Percentiles rank a stretch among this genome's conserved stretches.
These are phyloP conservation scores for Diarsia dahlii DNA, from an alignment of 2,888 invertebrate genomes.

Conservation along the genomic window DNA sequence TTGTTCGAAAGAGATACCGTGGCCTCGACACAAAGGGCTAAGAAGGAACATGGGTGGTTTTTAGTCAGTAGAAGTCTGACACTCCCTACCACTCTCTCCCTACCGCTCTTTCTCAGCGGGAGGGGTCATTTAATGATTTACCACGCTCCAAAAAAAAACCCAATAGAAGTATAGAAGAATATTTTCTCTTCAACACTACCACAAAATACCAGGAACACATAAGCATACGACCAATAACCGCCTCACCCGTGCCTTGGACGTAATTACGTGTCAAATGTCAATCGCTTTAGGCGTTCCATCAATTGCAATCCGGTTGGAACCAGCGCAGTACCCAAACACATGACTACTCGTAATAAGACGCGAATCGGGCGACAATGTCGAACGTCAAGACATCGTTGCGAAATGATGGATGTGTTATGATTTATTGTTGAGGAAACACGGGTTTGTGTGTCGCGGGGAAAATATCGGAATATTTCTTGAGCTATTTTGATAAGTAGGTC, in stretches of 20 bases:
- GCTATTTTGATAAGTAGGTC: conserved; percentile 46
- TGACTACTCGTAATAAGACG: conserved; percentile 53
- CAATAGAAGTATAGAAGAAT: not conserved
- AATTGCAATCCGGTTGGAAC: conserved; percentile 75
- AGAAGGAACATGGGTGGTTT: too few relatives aligned
- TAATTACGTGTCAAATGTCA: conserved; percentile 80
- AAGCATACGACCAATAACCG: conserved; percentile 27
- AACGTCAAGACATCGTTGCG: conserved; percentile 59
- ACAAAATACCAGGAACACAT: conserved; percentile 34
- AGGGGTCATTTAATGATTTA: too few relatives aligned
- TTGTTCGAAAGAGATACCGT: too few relatives aligned
- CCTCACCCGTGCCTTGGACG: conserved; percentile 43
- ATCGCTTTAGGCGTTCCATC: conserved; percentile 73
- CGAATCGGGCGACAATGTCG: conserved; percentile 63
- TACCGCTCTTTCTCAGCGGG: too few relatives aligned
- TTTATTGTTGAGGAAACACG: conserved; percentile 40
- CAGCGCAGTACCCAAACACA: conserved; percentile 63
- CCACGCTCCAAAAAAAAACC: not conserved
- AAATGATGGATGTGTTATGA: conserved; percentile 56
- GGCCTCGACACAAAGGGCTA: too few relatives aligned
- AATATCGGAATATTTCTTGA: conserved; percentile 28
- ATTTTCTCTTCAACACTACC: conserved; percentile 22
- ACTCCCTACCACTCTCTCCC: too few relatives aligned
- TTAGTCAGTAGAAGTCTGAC: too few relatives aligned
- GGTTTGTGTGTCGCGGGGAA: conserved; percentile 19